Evolutionary conservation across 2,113 vertebrate genomes (phyloP).

Genomic region (Xiphophorus maculatus): DNA sequence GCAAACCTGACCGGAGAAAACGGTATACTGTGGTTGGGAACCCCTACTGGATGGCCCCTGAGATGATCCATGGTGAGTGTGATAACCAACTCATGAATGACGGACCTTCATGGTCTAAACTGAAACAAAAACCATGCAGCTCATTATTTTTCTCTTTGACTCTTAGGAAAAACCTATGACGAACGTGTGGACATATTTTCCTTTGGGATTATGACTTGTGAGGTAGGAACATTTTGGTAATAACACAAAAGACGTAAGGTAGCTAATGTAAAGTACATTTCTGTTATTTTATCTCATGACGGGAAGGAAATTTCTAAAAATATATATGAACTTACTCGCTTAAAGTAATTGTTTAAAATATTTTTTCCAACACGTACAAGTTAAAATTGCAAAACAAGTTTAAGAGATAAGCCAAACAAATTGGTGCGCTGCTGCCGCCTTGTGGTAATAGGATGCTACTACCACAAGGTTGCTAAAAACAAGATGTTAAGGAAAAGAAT

Average conservation of each 20-base stretch:
- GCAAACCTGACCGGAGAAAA: conserved; percentile 88
- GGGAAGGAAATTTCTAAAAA: not conserved
- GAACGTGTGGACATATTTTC: conserved; percentile 98
- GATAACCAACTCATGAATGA: not conserved
- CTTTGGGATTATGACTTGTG: conserved; percentile 94
- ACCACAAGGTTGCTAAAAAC: too few species aligned
- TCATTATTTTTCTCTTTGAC: not conserved
- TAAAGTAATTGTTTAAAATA: not conserved
- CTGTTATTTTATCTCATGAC: not conserved
- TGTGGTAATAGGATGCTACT: not conserved
- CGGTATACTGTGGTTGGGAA: conserved; percentile 97
- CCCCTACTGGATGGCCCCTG: conserved; percentile 99
- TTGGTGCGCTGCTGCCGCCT: not conserved
- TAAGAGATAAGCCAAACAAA: not conserved
- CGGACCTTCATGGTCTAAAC: not conserved
- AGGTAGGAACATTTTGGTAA: conserved; percentile 78
- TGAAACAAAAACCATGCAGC: not conserved
- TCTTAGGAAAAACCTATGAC: conserved; percentile 90
- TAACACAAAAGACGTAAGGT: not conserved
- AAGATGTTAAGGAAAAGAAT: too few species aligned
- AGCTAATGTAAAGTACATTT: not conserved
- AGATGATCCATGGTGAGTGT: conserved; percentile 94
- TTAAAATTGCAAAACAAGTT: not conserved
- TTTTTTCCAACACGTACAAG: not conserved
- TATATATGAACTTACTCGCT: not conserved